A percentile compares a stretch with the other conserved stretches of the same genome.
These are phyloP conservation scores for Xiphophorus hellerii DNA, from an alignment of 2,113 vertebrate species.

Conservation along the genomic window DNA sequence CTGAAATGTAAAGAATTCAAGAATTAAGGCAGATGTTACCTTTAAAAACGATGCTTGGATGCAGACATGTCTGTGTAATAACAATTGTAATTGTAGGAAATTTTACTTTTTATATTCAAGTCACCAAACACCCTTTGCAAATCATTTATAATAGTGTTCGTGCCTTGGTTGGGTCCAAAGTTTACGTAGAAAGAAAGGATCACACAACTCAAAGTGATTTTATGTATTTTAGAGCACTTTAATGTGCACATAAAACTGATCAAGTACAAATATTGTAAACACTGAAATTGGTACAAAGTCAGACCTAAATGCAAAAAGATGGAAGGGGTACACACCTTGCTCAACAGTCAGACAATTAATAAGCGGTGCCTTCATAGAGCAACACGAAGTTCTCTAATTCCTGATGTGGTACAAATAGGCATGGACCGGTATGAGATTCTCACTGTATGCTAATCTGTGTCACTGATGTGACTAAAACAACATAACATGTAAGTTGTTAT, in stretches of 20 bases:
- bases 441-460: background rate
- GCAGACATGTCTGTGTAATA: background rate
- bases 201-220: background rate
- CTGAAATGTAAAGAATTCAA: too few relatives aligned
- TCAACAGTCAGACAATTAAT: conserved; percentile 28
- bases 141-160: background rate
- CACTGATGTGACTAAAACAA: background rate
- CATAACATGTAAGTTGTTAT: background rate
- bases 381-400: conserved; percentile 25
- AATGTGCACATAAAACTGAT: conserved; percentile 45
- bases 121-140: background rate
- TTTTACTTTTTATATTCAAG: background rate
- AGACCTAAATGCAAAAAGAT: conserved; percentile 24
- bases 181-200: too few relatives aligned
- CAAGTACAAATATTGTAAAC: conserved; percentile 51
- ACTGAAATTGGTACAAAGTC: conserved; percentile 48
- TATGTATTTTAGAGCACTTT: conserved; percentile 34
- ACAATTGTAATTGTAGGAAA: background rate
- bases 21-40: too few relatives aligned
- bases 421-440: background rate
- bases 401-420: conserved; percentile 34
- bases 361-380: conserved; percentile 35
- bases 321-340: conserved; percentile 25
- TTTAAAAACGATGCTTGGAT: background rate
- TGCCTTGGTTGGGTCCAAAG: background rate